Percentiles rank a stretch among this genome's conserved stretches.
phyloP scores from a whole-genome alignment of 2,888 invertebrate genomes.

The Asteroscopus sphinx region DNA sequence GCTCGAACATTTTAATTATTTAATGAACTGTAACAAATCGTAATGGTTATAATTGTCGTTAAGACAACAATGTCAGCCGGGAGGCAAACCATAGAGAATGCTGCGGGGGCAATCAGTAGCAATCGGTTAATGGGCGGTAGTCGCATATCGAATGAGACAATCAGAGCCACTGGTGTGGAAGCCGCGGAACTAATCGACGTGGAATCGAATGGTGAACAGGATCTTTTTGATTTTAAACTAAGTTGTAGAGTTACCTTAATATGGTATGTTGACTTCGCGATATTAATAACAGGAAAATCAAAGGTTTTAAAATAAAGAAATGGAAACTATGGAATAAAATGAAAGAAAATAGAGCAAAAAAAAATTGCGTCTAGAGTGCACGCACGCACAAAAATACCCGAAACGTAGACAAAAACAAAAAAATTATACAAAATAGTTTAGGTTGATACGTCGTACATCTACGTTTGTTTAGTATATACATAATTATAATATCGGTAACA shows the following conservation, averaged over 20 bases:
- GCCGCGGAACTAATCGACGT: conserved; percentile 72
- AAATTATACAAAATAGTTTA: no score
- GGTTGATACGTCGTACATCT: no score
- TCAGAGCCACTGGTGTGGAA: conserved; percentile 66
- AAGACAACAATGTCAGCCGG: conserved; percentile 73
- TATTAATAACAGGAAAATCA: neutral
- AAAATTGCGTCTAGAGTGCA: no score
- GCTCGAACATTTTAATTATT: conserved; percentile 70
- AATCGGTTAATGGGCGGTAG: conserved; percentile 78
- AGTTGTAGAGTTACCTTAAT: neutral
- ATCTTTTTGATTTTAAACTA: conserved; percentile 18
- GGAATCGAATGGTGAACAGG: conserved; percentile 27
- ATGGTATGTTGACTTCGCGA: neutral
- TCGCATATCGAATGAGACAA: conserved; percentile 82
- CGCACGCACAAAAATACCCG: no score
- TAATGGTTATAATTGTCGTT: conserved; percentile 83
- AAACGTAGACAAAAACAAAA: no score
- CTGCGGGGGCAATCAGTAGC: conserved; percentile 73
- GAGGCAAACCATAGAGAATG: conserved; percentile 81
- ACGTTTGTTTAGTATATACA: no score
- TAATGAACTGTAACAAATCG: conserved; percentile 76
- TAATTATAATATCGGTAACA: no score
- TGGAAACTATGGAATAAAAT: no score
- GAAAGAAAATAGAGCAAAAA: no score
- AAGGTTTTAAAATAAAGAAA: no score